phyloP scores from a whole-genome alignment of 2,888 invertebrate species.

The Smittia sp. region DNA sequence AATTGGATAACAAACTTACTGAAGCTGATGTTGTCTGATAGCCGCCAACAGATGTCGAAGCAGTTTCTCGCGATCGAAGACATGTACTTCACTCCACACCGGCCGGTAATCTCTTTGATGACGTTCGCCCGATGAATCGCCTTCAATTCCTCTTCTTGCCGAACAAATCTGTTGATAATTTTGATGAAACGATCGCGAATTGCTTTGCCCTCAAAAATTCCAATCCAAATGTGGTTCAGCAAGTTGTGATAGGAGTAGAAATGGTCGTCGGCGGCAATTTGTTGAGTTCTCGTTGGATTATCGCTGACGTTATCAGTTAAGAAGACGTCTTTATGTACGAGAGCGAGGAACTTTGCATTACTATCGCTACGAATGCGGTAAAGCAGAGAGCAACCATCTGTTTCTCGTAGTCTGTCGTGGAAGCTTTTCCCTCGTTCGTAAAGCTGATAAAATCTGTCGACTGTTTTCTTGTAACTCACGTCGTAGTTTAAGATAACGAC shows the following conservation, averaged over 20 bases:
- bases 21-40: neutral
- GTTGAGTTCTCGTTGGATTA: neutral
- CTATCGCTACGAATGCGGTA: neutral
- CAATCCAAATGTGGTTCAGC: neutral
- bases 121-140: slow-evolving; percentile 13
- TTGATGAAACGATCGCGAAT: neutral
- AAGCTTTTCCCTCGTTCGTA: slow-evolving; percentile 8
- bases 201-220: neutral
- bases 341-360: neutral
- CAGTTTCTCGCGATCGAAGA: slow-evolving; percentile 26
- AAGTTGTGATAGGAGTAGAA: slow-evolving; percentile 11
- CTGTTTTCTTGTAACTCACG: neutral
- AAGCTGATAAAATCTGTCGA: slow-evolving; percentile 18
- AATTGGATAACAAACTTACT: slow-evolving; percentile 23
- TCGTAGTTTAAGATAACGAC: neutral
- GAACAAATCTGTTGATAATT: slow-evolving; percentile 10
- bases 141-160: neutral
- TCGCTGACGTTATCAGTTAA: neutral
- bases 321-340: slow-evolving; percentile 25
- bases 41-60: slow-evolving; percentile 27
- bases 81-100: slow-evolving; percentile 6
- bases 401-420: neutral
- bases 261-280: slow-evolving; percentile 6
- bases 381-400: neutral
- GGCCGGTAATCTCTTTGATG: slow-evolving; percentile 27